Base-by-base conservation (phyloP, 2,797 vertebrate genomes). In the Antrozous pallidus region DNA sequence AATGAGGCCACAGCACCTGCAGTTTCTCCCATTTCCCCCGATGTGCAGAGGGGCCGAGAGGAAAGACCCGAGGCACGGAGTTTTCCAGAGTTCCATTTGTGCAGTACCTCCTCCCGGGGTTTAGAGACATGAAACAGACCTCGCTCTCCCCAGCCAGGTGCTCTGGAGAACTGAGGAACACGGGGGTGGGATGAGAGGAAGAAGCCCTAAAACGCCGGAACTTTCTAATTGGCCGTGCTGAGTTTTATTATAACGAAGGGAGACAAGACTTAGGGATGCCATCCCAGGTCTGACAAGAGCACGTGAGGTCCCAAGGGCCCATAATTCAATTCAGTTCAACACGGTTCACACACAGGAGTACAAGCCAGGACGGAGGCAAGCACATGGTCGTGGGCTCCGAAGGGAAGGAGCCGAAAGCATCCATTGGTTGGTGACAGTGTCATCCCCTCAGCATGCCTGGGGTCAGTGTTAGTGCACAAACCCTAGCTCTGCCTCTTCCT, bases 1-100 rank as follows among this genome's bases (percentile, higher is more conserved):
- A 88, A 38, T 51, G 9, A 89, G 82, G n/a, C 10, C 22, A 0
- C 0, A 0, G 71, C 31, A n/a, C 1, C 49, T 13, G 58, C 18
- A 18, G 58, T 38, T 5, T 58, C 40, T 78, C 51, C 26, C 1
- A 10, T 6, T 51, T 16, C 36, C 38, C 2, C 6, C 0, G 16
- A 24, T 0, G 54, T 3, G 42, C 26, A 0, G 0, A 33, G 74
- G 9, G 5, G 69, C 14, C 13, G 7, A 5, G 31, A 33, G 40
- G 33, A 10, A 14, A 28, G 84, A 26, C 17, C 3, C 0, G 17
- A 36, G 16, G 2, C 5, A 0, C 0, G 10, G 79, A 22, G 22
- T 16, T 22, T 16, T n/a, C 47, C 4, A 70, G 74, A 54, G 70
- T 5, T 61, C 75, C 18, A 0, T 24, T 67, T 33, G 49, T 24